Evolutionary conservation across 92 coral and sea anemone genomes (phyloP), one percentile per base, ranked within the genome.

Genomic region (Muricea muricata): DNA sequence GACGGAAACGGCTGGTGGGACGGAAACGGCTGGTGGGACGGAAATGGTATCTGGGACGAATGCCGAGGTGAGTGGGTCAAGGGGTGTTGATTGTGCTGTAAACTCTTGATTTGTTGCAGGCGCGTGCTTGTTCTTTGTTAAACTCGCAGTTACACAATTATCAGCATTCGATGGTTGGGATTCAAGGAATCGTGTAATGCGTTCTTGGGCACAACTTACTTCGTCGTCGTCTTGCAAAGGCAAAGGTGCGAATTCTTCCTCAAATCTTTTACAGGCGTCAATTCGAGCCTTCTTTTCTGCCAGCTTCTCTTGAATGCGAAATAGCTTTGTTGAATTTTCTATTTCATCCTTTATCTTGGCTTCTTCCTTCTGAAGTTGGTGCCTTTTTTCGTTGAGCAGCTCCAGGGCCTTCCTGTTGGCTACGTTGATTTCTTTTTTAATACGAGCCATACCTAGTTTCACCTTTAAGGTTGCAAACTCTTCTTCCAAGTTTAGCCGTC

Each of bases 401-500:
- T 84, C 91, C 66, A 84, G 45, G 9, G 42, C 61, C 26, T 42
- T 25, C n/a, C 85, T 52, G 34, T 83, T 58, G 60, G 37, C 74
- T 37, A 34, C 11, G 60, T 77, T 85, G 7, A 56, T 13, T 28
- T 69, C 58, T 77, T 88, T 75, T 47, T 46, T 88, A 34, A 83
- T 84, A 8, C 77, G 39, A 1, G 66, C 78, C 48, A 88, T 68
- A 13, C 48, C 41, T 81, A 83, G 47, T 54, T 70, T 88, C 4
- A 65, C 91, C 48, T 50, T 88, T 29, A 88, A 31, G 24, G 67
- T 35, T 5, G 88, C 88, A 10, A 37, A 30, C 35, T 83, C 85
- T 84, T 80, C 82, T 48, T 88, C 88, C n/a, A 88, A 81, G 21
- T 84, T 30, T 14, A 48, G 79, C 7, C 91, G 77, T 37, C 58